A percentile compares a stretch with the other conserved stretches of the same genome.
Evolutionary conservation across 1,140 invertebrate species (phyloP).

Genomic region (Aphelenchoides fujianensis): DNA sequence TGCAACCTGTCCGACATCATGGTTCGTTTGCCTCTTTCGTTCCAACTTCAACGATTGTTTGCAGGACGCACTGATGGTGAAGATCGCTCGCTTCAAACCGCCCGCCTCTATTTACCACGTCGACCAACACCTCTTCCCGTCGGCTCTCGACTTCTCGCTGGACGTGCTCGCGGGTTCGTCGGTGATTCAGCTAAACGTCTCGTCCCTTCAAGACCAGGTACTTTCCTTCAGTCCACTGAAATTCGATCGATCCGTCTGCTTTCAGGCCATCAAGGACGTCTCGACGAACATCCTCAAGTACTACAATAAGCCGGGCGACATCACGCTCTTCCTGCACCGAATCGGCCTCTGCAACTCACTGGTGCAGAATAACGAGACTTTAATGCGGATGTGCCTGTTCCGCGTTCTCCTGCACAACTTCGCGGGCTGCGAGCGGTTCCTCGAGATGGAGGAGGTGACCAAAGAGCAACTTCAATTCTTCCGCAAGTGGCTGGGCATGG

Average conservation of each 20-base stretch:
- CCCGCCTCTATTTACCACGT: neutral
- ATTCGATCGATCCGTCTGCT: neutral
- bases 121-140: conserved; percentile 21
- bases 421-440: neutral
- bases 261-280: conserved; percentile 1
- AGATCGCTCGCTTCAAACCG: neutral
- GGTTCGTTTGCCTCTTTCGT: too few relatives aligned
- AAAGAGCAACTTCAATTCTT: conserved; percentile 7
- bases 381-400: conserved; percentile 13
- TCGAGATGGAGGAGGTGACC: neutral
- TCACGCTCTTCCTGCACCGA: neutral
- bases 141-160: conserved; percentile 15
- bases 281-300: neutral
- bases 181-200: neutral
- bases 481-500: conserved; percentile 14
- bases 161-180: neutral
- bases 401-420: conserved; percentile 15
- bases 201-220: conserved; percentile 19
- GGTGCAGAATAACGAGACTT: neutral
- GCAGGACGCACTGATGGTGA: neutral
- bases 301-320: neutral
- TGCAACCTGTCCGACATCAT: too few relatives aligned
- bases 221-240: too few relatives aligned
- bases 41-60: too few relatives aligned
- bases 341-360: conserved; percentile 8